Evolutionary conservation across 2,797 vertebrate genomes (phyloP).

Genomic region (Pachyuromys duprasi): DNA sequence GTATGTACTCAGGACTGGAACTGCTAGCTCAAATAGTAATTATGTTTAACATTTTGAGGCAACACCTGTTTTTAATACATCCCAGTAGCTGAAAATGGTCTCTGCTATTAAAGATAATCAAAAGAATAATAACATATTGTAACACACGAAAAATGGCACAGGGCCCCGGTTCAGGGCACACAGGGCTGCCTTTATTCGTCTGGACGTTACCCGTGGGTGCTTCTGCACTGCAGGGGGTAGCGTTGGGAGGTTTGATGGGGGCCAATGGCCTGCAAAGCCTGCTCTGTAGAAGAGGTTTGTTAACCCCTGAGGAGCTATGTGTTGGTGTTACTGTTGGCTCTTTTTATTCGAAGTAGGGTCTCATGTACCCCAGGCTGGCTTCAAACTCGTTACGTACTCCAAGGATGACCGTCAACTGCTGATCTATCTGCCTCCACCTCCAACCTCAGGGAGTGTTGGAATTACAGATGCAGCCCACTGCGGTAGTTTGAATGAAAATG

Average conservation of each 20-base stretch:
- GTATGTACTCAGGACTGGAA: neutral
- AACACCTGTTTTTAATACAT: constrained; percentile 39
- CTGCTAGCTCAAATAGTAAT: constrained; percentile 23
- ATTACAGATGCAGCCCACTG: neutral
- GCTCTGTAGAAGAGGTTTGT: neutral
- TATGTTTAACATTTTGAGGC: constrained; percentile 52
- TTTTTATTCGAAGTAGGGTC: neutral
- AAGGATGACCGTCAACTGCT: neutral
- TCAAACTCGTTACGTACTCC: neutral
- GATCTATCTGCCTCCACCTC: neutral
- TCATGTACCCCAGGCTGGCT: neutral
- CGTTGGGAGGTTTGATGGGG: neutral
- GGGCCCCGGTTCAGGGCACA: neutral
- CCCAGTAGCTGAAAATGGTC: constrained; percentile 36
- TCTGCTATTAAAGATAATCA: constrained; percentile 50
- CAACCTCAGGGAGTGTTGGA: no score
- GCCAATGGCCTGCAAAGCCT: neutral
- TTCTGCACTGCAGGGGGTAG: neutral
- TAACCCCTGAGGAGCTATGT: neutral
- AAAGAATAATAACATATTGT: constrained; percentile 20
- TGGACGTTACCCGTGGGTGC: neutral
- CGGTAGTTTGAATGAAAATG: neutral
- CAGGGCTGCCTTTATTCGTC: neutral
- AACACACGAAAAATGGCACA: neutral
- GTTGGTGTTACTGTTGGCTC: neutral